Base-by-base conservation (phyloP, 2,113 vertebrate genomes). In the Rousettus leschenaultii region DNA sequence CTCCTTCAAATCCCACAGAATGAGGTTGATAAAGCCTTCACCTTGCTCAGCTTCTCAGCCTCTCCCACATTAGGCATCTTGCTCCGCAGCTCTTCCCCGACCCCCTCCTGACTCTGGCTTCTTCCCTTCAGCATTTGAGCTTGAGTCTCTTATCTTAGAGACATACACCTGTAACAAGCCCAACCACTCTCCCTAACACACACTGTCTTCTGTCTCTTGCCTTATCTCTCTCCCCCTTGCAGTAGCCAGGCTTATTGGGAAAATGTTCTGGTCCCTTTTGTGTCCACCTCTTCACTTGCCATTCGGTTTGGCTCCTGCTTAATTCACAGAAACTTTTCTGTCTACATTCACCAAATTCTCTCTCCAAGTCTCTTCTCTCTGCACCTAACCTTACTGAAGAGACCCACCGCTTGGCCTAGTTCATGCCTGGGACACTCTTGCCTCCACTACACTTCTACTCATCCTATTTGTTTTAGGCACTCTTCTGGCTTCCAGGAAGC, bases 131-230 rank as follows among this genome's bases (percentile, higher is more conserved):
- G 45, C 30, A 10, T 16, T 80, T 66, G 38, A 48, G 26, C 48
- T 80, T 71, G 24, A 79, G 77, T 65, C 19, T 87, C 77, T 82
- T 91, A 93, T 91, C 91, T 97, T 66, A 93, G 61, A 78, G 86
- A 87, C 43, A 61, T 63, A 95, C 7, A 70, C 24, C n/a, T 1
- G 7, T 8, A 86, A 63, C 14, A 78, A 77, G 15, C 24, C 55
- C 73, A 61, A 79, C 33, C 30, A 51, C 66, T 87, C 26, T 48
- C 35, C 11, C 7, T 18, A 80, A 43, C 30, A 89, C 45, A 88
- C 18, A 84, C 45, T 5, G 43, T 38, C 38, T 55, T 61, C 75
- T 59, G 40, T 5, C 38, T 78, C 30, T 70, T 85, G 88, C 51
- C 53, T 82, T 95, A 51, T 85, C 51, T 61, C 78, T 92, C 51